A percentile compares a stretch with the other conserved stretches of the same genome.
phyloP scores from a whole-genome alignment of 2,113 vertebrate genomes.

The Hippoglossus stenolepis region DNA sequence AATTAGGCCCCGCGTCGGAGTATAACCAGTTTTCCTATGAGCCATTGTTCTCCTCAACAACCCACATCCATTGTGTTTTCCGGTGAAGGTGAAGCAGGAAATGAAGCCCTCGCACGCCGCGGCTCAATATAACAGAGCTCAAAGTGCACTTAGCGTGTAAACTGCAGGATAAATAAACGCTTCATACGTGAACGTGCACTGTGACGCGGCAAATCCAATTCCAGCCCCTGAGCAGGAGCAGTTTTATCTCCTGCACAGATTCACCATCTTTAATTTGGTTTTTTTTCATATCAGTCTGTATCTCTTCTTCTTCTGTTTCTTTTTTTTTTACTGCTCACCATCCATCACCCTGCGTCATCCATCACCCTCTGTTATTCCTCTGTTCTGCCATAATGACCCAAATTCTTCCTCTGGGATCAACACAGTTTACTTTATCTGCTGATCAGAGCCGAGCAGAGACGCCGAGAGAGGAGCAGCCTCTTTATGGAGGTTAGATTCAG shows the following conservation, averaged over 20 bases:
- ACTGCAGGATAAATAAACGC: neutral
- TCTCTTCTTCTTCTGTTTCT: conserved; percentile 11
- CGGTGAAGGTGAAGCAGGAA: conserved; percentile 37
- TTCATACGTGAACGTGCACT: neutral
- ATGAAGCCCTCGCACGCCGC: conserved; percentile 52
- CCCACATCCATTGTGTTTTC: conserved; percentile 46
- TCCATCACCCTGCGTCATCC: neutral
- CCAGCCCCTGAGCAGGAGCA: neutral
- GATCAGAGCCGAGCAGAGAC: conserved; percentile 31
- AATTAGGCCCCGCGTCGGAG: conserved; percentile 44
- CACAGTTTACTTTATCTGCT: conserved; percentile 48
- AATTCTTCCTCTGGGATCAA: conserved; percentile 38
- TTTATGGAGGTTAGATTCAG: neutral
- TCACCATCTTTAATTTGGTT: conserved; percentile 24
- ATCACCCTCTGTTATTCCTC: neutral
- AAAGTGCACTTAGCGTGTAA: conserved; percentile 14
- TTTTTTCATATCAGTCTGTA: too few relatives aligned
- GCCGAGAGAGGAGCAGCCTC: neutral
- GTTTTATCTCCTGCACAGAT: neutral
- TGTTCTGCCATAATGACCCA: conserved; percentile 31
- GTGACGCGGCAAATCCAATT: conserved; percentile 20
- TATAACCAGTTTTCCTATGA: conserved; percentile 44
- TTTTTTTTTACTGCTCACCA: conserved; percentile 26
- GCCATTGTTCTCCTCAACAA: conserved; percentile 36
- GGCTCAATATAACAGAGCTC: conserved; percentile 22